Base-by-base conservation (phyloP, 1,140 invertebrate genomes). In the Dufourea novaeangliae region DNA sequence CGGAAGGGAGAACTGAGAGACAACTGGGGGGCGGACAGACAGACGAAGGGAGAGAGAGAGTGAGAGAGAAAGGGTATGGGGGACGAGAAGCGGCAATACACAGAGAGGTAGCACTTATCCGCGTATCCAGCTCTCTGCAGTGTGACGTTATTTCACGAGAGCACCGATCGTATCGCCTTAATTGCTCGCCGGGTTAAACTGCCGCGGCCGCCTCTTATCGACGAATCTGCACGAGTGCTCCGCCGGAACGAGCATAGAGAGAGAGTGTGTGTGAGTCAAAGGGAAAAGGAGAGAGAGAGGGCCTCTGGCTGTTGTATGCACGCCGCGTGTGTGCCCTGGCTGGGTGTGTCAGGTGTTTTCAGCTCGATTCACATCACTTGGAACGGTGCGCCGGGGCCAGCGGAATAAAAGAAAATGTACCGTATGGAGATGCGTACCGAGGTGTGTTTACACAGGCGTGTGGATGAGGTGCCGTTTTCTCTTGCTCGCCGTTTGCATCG, bases 141-240 rank as follows among this genome's bases (percentile, higher is more conserved):
- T 90, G 87, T 87, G 88, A 88, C 87, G 89, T 90, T 91, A 89
- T 91, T 91, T 89, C 86, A 83, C 82, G 79, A 88, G 78, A 82
- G 86, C 67, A 70, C 74, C 86, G 89, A 90, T 90, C 85, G 80
- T 91, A 91, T 91, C 90, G 80, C 78, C 86, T 90, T 90, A 91
- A 91, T 91, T 91, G 89, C 86, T 85, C 86, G 86, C 78, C 85
- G 89, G 89, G 89, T 90, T 90, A 90, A 91, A 90, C 89, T 89
- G 88, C 87, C 87, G 85, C 85, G 85, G 83, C 76, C 83, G 74
- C 83, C 85, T 86, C 86, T 90, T 91, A 91, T 91, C 90, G 86
- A 80, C 63, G 80, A 70, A 89, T 90, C 86, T 88, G 83, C 79
- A 82, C 86, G 82, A 88, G 79, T 76, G 84, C 67, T 29, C n/a